Evolutionary conservation across 2,113 vertebrate genomes (phyloP).

Genomic region (Orycteropus afer): DNA sequence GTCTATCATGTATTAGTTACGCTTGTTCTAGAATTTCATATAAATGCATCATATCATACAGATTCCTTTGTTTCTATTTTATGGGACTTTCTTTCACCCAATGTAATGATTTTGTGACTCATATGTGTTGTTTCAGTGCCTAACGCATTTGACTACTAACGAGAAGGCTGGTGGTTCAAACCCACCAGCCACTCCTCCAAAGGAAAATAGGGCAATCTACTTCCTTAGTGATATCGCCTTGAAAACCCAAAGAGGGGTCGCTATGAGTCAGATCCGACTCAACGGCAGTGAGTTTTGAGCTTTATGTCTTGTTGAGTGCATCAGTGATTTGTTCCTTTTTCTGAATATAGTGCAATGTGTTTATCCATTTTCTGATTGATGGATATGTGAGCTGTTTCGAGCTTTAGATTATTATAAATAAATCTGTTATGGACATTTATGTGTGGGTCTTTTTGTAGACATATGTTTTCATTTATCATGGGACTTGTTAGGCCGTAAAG

Average conservation of each 20-base stretch:
- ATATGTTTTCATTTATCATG: slow-evolving; percentile 27
- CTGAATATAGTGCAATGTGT: neutral
- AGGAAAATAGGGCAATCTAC: no score
- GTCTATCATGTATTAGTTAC: neutral
- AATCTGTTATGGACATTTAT: neutral
- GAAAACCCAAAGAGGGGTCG: no score
- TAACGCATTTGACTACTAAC: no score
- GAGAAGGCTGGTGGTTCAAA: no score
- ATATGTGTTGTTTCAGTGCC: no score
- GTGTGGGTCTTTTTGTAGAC: neutral
- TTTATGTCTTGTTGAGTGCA: neutral
- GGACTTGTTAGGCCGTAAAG: neutral
- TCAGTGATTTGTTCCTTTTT: slow-evolving; percentile 10
- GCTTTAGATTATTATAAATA: slow-evolving; percentile 17
- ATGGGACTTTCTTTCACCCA: neutral
- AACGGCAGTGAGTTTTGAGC: no score
- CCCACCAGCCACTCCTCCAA: no score
- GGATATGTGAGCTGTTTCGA: slow-evolving; percentile 13
- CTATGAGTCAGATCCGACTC: no score
- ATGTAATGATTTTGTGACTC: neutral
- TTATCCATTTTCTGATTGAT: neutral
- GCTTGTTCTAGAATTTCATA: neutral
- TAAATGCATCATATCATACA: neutral
- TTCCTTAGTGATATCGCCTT: no score
- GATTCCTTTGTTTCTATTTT: neutral